Conservation (phyloP, 2,113 vertebrate species). For the Dendropsophus ebraccatus region DNA sequence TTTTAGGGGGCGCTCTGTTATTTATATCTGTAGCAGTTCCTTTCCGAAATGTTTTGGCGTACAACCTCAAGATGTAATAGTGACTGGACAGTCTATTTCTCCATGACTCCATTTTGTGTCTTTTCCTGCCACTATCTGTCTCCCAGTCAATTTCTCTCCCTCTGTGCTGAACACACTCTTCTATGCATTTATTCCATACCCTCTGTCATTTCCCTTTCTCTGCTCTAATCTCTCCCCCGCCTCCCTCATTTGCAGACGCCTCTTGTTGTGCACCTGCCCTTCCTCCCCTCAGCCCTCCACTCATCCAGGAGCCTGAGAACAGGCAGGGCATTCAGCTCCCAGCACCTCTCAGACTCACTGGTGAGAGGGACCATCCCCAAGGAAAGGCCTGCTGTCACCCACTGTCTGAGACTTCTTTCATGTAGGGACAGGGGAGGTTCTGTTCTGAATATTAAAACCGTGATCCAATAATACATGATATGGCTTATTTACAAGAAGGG, state of each 20-base stretch:
- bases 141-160: conserved; percentile 43
- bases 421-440: not conserved
- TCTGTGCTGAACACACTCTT: conserved; percentile 44
- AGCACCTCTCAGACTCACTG: conserved; percentile 49
- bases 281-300: conserved; percentile 41
- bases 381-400: conserved; percentile 51
- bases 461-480: conserved; percentile 31
- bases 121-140: conserved; percentile 25
- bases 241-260: conserved; percentile 56
- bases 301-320: conserved; percentile 56
- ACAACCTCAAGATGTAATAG: not conserved
- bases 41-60: not conserved
- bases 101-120: not conserved
- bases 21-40: not conserved
- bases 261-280: conserved; percentile 59
- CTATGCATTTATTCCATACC: conserved; percentile 59
- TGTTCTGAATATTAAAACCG: conserved; percentile 6
- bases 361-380: conserved; percentile 47
- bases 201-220: conserved; percentile 56
- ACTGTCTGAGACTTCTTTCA: conserved; percentile 35
- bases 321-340: conserved; percentile 55
- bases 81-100: not conserved
- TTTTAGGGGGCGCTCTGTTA: not conserved
- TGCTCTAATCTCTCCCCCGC: conserved; percentile 58
- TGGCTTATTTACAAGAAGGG: not conserved